Evolutionary conservation across 2,888 invertebrate species (phyloP).

Genomic region (Oligia fasciuncula): DNA sequence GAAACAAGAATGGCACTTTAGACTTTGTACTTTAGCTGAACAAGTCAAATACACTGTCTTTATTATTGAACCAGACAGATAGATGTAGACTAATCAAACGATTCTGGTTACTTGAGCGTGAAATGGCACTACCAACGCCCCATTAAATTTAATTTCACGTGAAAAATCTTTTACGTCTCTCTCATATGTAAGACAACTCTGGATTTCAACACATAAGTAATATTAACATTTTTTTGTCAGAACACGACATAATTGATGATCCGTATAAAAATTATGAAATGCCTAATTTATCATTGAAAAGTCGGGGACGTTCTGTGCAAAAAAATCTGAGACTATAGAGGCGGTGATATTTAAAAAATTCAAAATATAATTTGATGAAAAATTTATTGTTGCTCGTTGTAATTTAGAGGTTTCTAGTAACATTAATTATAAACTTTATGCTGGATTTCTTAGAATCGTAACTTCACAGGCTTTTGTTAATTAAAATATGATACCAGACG

Average conservation of each 20-base stretch:
- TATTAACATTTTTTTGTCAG: slow-evolving; percentile 38
- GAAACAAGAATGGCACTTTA: not conserved
- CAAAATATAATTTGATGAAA: slow-evolving; percentile 67
- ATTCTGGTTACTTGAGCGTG: slow-evolving; percentile 31
- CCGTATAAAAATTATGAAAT: slow-evolving; percentile 69
- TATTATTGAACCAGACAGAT: slow-evolving; percentile 43
- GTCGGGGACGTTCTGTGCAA: slow-evolving; percentile 72
- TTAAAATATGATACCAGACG: slow-evolving; percentile 24
- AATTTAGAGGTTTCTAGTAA: slow-evolving; percentile 16
- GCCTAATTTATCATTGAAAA: slow-evolving; percentile 78
- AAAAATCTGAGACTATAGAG: slow-evolving; percentile 67
- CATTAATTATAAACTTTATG: slow-evolving; percentile 48
- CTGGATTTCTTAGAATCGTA: slow-evolving; percentile 28
- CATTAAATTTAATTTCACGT: slow-evolving; percentile 51
- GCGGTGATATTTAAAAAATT: slow-evolving; percentile 61
- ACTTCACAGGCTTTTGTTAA: slow-evolving; percentile 16
- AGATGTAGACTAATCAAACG: slow-evolving; percentile 40
- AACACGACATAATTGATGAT: slow-evolving; percentile 64
- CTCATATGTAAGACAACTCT: slow-evolving; percentile 34
- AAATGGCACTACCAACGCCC: slow-evolving; percentile 36
- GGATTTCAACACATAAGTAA: slow-evolving; percentile 36
- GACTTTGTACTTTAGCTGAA: slow-evolving; percentile 14
- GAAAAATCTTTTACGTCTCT: slow-evolving; percentile 48
- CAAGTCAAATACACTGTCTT: slow-evolving; percentile 29
- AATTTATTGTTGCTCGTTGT: slow-evolving; percentile 54